Percentiles rank a stretch among this genome's conserved stretches.
Evolutionary conservation across 2,113 vertebrate genomes (phyloP).

Genomic region (Burhinus bistriatus): DNA sequence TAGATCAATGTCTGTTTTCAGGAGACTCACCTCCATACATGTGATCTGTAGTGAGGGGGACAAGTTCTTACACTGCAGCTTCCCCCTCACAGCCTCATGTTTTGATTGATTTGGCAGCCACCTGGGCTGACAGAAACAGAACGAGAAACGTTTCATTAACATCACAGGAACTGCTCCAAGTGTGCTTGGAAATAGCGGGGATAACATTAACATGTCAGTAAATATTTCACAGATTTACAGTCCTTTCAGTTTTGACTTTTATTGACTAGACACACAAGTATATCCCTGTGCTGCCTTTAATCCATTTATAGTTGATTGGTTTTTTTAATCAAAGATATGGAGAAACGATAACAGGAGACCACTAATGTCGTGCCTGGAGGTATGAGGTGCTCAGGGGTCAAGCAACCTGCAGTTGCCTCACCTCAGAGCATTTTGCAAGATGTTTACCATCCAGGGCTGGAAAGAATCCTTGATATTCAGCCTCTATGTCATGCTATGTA

Average conservation of each 20-base stretch:
- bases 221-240: constrained; percentile 31
- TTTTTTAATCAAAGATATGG: not conserved
- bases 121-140: not conserved
- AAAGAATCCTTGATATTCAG: not conserved
- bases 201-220: constrained; percentile 13
- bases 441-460: not conserved
- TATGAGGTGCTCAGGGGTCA: not conserved
- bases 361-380: not conserved
- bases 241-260: constrained; percentile 8
- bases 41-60: not conserved
- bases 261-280: not conserved
- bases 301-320: not conserved
- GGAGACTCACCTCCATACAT: not conserved
- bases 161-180: constrained; percentile 18
- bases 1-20: not conserved
- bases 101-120: constrained; percentile 8
- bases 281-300: constrained; percentile 18
- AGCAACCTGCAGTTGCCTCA: not conserved
- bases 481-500: not conserved
- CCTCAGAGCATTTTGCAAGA: not conserved
- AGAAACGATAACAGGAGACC: not conserved
- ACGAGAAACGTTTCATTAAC: constrained; percentile 25
- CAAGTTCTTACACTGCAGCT: not conserved
- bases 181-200: not conserved
- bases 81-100: not conserved